These are phyloP conservation scores for Tenthredo distinguenda DNA, from an alignment of 2,888 invertebrate genomes.

Conservation along the genomic window DNA sequence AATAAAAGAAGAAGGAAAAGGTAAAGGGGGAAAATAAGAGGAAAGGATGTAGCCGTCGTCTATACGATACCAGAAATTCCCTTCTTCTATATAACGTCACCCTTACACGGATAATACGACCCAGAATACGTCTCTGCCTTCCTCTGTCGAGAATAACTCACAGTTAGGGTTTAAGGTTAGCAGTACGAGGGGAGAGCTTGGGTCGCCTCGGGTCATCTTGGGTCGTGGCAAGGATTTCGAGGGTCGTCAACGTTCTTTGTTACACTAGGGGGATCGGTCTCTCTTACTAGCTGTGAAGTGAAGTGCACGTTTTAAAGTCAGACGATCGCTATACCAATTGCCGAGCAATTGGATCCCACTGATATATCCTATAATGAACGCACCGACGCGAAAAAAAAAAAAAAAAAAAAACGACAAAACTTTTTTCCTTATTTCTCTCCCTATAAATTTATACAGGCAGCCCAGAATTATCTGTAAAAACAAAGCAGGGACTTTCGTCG, in stretches of 20 bases:
- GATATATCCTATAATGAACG: not conserved
- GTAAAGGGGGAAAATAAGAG: not conserved
- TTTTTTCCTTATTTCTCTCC: not conserved
- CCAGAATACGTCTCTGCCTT: slow-evolving; percentile 59
- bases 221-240: slow-evolving; percentile 62
- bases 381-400: not conserved
- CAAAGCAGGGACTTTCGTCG: not conserved
- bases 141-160: slow-evolving; percentile 60
- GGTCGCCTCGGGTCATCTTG: slow-evolving; percentile 56
- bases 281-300: slow-evolving; percentile 6
- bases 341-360: not conserved
- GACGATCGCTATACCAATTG: not conserved
- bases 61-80: slow-evolving; percentile 16
- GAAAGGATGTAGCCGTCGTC: not conserved
- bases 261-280: slow-evolving; percentile 53
- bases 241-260: slow-evolving; percentile 70
- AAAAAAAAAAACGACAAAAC: not conserved
- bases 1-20: not conserved
- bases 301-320: not conserved
- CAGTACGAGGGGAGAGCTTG: slow-evolving; percentile 40
- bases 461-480: not conserved
- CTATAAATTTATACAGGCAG: not conserved
- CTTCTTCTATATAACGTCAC: slow-evolving; percentile 56
- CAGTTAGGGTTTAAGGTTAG: slow-evolving; percentile 48
- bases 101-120: slow-evolving; percentile 59